Percentiles rank a stretch among this genome's conserved stretches.
phyloP scores from a whole-genome alignment of 2,888 invertebrate genomes.

The Pollenia amentaria region DNA sequence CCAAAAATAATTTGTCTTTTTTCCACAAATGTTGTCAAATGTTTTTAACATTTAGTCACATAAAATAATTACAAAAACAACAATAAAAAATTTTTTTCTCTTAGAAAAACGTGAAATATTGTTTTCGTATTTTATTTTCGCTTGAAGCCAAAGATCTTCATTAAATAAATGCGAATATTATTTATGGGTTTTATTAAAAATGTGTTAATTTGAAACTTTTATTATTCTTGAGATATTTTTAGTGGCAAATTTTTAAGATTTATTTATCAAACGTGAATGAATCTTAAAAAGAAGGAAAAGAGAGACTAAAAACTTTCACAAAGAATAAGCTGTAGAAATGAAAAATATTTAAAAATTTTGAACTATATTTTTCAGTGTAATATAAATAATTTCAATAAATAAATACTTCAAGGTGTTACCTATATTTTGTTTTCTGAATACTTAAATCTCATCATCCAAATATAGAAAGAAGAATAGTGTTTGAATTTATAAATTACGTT shows the following conservation, averaged over 20 bases:
- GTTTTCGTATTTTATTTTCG: not conserved
- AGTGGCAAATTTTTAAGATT: not conserved
- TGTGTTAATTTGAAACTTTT: conserved; percentile 31
- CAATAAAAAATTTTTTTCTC: not conserved
- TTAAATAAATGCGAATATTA: conserved; percentile 13
- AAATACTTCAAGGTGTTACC: not conserved
- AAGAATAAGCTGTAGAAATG: not conserved
- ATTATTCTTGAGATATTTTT: not conserved
- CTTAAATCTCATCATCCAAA: not conserved
- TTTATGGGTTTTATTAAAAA: conserved; percentile 4
- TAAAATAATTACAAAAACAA: not conserved
- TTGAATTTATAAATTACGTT: conserved; percentile 1
- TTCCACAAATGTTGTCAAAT: conserved; percentile 4
- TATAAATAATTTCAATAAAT: no score
- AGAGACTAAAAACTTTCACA: conserved; percentile 12
- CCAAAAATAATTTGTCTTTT: conserved; percentile 8
- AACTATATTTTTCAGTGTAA: no score
- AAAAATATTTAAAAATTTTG: not conserved
- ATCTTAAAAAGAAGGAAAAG: conserved; percentile 1
- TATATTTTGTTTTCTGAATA: not conserved
- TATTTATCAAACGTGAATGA: conserved; percentile 33
- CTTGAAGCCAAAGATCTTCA: not conserved
- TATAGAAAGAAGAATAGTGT: no score
- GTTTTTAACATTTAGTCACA: conserved; percentile 24
- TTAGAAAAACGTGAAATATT: conserved; percentile 61